Conservation (phyloP, 1,140 invertebrate species). For the Aphelenchoides fujianensis region DNA sequence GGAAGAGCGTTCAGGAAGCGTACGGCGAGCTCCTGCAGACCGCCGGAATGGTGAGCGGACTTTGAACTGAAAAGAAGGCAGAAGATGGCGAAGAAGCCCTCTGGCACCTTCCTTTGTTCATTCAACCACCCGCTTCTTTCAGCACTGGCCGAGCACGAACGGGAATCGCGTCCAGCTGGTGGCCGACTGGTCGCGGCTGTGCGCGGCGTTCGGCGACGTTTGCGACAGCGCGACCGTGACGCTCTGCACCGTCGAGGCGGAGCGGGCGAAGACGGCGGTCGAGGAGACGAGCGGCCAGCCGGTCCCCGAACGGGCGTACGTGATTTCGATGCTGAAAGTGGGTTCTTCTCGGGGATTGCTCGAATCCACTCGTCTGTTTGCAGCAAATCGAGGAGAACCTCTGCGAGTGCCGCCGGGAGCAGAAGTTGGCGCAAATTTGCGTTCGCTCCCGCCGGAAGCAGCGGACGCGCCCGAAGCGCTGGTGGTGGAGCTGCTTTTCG, state of each 20-base stretch:
- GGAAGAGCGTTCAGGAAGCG: slow-evolving; percentile 40
- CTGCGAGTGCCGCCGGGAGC: slow-evolving; percentile 32
- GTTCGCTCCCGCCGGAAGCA: slow-evolving; percentile 3
- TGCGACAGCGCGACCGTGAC: slow-evolving; percentile 34
- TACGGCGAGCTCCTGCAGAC: slow-evolving; percentile 40
- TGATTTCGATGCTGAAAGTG: background rate
- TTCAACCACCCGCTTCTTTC: slow-evolving; percentile 15
- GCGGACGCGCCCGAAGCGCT: background rate
- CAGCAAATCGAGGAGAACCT: slow-evolving; percentile 33
- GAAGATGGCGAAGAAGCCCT: too few species aligned
- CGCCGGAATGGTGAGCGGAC: slow-evolving; percentile 34
- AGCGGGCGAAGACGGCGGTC: slow-evolving; percentile 18
- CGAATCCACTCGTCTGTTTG: too few species aligned
- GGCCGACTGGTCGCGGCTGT: slow-evolving; percentile 24
- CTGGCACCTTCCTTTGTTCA: too few species aligned
- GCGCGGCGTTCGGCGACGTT: slow-evolving; percentile 33
- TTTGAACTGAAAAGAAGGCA: too few species aligned
- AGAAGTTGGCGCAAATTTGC: slow-evolving; percentile 28
- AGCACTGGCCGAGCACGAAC: slow-evolving; percentile 34
- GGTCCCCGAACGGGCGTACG: slow-evolving; percentile 2
- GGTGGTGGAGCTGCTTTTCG: slow-evolving; percentile 1
- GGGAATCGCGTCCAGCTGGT: slow-evolving; percentile 31
- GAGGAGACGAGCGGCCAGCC: slow-evolving; percentile 2
- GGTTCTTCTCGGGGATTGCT: background rate
- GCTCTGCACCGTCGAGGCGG: slow-evolving; percentile 36